phyloP scores from a whole-genome alignment of 2,797 vertebrate species.

The Gallinago solitaria region DNA sequence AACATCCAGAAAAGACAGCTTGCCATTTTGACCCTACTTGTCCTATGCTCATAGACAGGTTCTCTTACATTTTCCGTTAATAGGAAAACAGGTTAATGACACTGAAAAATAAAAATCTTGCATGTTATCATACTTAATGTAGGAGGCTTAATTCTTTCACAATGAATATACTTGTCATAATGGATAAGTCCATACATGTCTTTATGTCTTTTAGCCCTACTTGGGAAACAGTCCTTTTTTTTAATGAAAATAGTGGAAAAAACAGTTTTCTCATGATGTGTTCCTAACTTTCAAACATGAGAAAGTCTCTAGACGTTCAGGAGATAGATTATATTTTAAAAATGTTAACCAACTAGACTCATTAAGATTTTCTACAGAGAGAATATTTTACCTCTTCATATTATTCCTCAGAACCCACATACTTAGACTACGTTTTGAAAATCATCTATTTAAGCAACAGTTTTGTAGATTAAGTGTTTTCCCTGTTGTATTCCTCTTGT shows the following conservation, averaged over 20 bases:
- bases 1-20: not conserved
- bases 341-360: not conserved
- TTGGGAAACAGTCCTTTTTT: not conserved
- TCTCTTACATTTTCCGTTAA: not conserved
- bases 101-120: not conserved
- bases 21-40: not conserved
- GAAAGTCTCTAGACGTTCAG: not conserved
- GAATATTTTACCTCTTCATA: not conserved
- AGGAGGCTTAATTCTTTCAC: not conserved
- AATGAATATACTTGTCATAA: not conserved
- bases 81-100: not conserved
- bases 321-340: not conserved
- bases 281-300: not conserved
- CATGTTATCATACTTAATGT: not conserved
- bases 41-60: not conserved
- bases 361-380: not conserved
- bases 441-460: not conserved
- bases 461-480: not conserved
- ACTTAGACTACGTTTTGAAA: not conserved
- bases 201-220: not conserved
- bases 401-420: not conserved
- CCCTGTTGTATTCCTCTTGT: not conserved
- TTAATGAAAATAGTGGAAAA: not conserved
- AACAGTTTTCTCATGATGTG: accelerated
- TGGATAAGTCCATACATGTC: not conserved